Conservation (phyloP, 2,797 vertebrate species). For the Darevskia mixta region DNA sequence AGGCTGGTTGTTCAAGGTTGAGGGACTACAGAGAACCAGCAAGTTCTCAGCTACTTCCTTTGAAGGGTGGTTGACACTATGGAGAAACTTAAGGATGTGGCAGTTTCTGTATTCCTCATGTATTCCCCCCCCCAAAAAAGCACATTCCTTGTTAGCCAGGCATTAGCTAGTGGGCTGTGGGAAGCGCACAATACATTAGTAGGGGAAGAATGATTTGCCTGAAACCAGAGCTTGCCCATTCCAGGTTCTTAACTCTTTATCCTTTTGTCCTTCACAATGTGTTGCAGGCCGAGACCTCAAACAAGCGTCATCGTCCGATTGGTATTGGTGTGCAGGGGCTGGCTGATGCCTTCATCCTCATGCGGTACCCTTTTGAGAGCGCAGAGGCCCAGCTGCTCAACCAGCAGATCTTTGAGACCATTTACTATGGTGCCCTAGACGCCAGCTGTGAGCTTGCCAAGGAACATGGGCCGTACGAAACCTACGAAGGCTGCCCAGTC, state of each 20-base stretch:
- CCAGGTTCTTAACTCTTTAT: accelerated
- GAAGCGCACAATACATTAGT: not conserved
- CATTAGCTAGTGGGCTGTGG: not conserved
- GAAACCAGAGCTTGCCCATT: not conserved
- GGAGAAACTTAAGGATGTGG: no score
- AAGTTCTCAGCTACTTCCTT: not conserved
- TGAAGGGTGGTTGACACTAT: not conserved
- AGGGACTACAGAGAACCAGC: no score
- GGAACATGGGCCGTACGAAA: slow-evolving; percentile 88
- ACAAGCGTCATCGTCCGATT: slow-evolving; percentile 92
- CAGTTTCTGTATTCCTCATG: not conserved
- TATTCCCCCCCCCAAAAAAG: no score
- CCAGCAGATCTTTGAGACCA: slow-evolving; percentile 96
- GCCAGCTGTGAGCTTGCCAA: slow-evolving; percentile 92
- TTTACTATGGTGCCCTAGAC: slow-evolving; percentile 93
- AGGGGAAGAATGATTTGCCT: not conserved
- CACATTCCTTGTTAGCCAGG: not conserved
- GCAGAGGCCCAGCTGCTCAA: slow-evolving; percentile 91
- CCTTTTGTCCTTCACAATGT: not conserved
- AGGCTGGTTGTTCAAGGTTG: not conserved
- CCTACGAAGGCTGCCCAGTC: slow-evolving; percentile 90
- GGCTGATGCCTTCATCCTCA: slow-evolving; percentile 95
- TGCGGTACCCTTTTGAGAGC: slow-evolving; percentile 95
- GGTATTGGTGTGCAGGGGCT: slow-evolving; percentile 97
- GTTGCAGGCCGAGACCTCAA: slow-evolving; percentile 86